Conservation (phyloP, 2,797 vertebrate genomes). For the Brachyrhaphis roseni region DNA sequence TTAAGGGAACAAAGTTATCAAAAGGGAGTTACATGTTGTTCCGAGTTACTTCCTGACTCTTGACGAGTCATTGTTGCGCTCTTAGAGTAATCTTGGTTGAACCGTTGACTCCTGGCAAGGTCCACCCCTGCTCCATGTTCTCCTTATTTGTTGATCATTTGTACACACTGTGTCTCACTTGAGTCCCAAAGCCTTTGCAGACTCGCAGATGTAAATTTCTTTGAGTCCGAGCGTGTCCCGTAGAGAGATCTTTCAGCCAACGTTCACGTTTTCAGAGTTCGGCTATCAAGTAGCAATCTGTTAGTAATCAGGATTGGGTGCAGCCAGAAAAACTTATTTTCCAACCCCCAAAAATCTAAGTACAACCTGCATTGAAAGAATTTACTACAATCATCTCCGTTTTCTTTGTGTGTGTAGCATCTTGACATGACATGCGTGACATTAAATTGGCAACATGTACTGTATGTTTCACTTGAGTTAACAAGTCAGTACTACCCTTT, state of each 20-base stretch:
- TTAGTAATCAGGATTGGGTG: background rate
- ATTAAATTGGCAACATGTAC: background rate
- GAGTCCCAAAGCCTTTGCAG: background rate
- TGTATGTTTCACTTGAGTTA: background rate
- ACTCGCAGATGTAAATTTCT: background rate
- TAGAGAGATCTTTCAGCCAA: background rate
- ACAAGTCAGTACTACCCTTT: background rate
- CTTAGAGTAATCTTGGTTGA: background rate
- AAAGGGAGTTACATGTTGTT: background rate
- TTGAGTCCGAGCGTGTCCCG: background rate
- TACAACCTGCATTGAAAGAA: background rate
- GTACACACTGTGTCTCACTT: background rate
- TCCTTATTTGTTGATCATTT: background rate
- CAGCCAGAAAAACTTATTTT: background rate
- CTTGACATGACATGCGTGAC: background rate
- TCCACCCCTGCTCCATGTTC: background rate
- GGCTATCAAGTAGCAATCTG: background rate
- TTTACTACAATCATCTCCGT: background rate
- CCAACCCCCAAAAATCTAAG: background rate
- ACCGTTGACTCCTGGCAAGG: background rate
- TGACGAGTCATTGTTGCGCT: background rate
- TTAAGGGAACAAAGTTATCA: background rate
- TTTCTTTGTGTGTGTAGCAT: background rate
- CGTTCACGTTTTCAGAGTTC: background rate
- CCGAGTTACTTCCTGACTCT: background rate